Percentiles rank a stretch among this genome's conserved stretches.
Evolutionary conservation across 2,113 vertebrate genomes (phyloP).

Genomic region (Vireo altiloquus): DNA sequence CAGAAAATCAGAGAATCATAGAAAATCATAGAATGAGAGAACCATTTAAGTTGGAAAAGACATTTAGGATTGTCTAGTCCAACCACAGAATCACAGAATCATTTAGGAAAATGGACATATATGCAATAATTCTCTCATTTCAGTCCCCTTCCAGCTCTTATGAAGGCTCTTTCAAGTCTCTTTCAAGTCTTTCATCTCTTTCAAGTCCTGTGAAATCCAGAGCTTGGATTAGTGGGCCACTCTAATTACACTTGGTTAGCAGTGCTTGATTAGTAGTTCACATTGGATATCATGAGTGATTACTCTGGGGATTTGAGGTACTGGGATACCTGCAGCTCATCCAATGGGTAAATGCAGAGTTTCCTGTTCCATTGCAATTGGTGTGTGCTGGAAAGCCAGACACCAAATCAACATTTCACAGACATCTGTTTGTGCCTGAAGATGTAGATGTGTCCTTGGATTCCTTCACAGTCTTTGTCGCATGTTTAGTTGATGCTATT

Average conservation of each 20-base stretch:
- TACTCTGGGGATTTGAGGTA: background rate
- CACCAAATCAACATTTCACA: background rate
- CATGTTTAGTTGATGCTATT: background rate
- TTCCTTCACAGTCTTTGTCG: background rate
- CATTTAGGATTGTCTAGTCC: background rate
- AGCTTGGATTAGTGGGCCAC: background rate
- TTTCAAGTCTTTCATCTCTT: background rate
- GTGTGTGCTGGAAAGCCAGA: background rate
- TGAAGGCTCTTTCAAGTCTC: background rate
- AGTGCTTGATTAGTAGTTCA: background rate
- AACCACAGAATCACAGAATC: background rate
- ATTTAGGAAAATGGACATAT: background rate
- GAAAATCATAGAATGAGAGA: background rate
- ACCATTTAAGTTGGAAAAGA: background rate
- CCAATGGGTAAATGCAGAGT: background rate
- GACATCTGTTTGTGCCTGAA: background rate
- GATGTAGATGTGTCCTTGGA: background rate
- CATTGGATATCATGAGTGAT: background rate
- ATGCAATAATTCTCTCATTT: background rate
- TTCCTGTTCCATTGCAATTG: background rate
- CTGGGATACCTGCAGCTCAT: background rate
- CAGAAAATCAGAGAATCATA: background rate
- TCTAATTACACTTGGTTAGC: background rate
- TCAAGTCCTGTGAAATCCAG: background rate
- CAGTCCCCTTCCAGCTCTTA: background rate